These are phyloP conservation scores for Poicephalus meyeri DNA, from an alignment of 2,113 vertebrate species.

Conservation along the genomic window DNA sequence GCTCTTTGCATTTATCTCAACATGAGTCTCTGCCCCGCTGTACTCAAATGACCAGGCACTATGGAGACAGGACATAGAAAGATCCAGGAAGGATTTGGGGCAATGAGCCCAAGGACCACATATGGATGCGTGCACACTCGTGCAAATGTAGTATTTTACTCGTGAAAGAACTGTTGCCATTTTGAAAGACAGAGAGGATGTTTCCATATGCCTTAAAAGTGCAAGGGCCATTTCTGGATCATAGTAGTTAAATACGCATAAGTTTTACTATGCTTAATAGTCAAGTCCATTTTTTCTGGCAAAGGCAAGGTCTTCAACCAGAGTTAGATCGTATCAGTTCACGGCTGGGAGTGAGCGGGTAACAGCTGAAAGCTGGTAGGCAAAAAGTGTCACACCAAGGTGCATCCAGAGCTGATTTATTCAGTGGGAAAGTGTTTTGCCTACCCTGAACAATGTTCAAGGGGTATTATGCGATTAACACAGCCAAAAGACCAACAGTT, in stretches of 20 bases:
- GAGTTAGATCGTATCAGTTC: slow-evolving; percentile 21
- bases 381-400: slow-evolving; percentile 41
- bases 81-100: neutral
- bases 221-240: slow-evolving; percentile 65
- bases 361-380: slow-evolving; percentile 45
- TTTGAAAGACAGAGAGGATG: slow-evolving; percentile 64
- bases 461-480: neutral
- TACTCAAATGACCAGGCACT: neutral
- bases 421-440: slow-evolving; percentile 37
- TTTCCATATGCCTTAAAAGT: slow-evolving; percentile 69
- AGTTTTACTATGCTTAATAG: slow-evolving; percentile 33
- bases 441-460: neutral
- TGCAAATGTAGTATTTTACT: neutral
- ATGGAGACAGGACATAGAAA: neutral
- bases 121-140: accelerated
- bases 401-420: slow-evolving; percentile 48
- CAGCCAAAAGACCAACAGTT: slow-evolving; percentile 6
- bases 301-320: slow-evolving; percentile 45
- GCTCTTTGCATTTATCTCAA: neutral
- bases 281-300: slow-evolving; percentile 63
- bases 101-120: neutral
- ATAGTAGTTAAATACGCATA: slow-evolving; percentile 56
- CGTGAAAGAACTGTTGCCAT: slow-evolving; percentile 9
- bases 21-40: neutral
- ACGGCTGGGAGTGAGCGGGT: neutral